A percentile compares a stretch with the other conserved stretches of the same genome.
phyloP scores from a whole-genome alignment of 2,888 invertebrate genomes.

The Oscheius sp. region DNA sequence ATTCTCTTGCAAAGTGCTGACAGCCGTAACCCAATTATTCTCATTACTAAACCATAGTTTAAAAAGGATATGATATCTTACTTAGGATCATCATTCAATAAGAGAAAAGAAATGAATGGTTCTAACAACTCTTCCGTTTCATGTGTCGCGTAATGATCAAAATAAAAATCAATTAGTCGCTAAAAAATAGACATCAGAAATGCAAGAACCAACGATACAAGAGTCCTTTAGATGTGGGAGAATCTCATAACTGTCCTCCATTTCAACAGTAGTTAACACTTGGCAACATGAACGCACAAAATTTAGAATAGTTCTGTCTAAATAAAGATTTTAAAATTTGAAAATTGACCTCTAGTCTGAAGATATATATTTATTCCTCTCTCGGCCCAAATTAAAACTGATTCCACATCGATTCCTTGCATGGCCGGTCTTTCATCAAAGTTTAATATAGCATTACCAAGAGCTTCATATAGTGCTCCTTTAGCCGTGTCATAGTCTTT shows the following conservation, averaged over 20 bases:
- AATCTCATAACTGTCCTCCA: background rate
- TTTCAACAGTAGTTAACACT: background rate
- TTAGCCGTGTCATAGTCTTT: background rate
- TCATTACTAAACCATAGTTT: background rate
- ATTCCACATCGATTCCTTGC: background rate
- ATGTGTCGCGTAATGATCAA: background rate
- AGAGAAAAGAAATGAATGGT: background rate
- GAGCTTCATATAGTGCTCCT: no score
- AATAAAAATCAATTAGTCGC: background rate
- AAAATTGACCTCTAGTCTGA: background rate
- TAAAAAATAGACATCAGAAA: background rate
- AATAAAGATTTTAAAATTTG: background rate
- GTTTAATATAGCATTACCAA: no score
- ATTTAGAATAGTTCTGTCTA: background rate
- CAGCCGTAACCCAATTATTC: background rate
- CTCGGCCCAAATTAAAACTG: constrained; percentile 17
- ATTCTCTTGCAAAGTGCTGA: no score
- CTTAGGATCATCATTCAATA: background rate
- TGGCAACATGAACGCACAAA: constrained; percentile 2
- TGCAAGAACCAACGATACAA: background rate
- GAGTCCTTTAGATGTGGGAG: background rate
- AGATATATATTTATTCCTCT: background rate
- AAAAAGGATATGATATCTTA: no score
- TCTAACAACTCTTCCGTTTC: background rate
- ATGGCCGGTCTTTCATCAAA: background rate